Evolutionary conservation across 1,140 invertebrate species (phyloP), one percentile per base, ranked within the genome.

Genomic region (Ostrea edulis): DNA sequence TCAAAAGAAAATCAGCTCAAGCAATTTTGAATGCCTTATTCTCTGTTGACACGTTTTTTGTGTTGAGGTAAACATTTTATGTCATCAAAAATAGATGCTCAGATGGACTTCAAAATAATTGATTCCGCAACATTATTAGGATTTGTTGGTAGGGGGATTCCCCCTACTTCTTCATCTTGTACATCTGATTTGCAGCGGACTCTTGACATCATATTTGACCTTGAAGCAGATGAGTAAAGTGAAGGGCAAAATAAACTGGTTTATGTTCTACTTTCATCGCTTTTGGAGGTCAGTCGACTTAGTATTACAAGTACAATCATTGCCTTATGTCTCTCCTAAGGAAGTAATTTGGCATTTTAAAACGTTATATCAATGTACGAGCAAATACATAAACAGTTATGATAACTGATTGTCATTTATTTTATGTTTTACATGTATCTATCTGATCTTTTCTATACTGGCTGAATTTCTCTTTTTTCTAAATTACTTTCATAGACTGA

Each of bases 31-130:
- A 98, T 94, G 97, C 97, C 5, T 97, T 97, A 4, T 97, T 98
- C 93, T 97, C 97, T 65, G 97, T 98, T n/a, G 97, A 98, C 93
- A 97, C 97, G 8, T 98, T 98, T 95, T 98, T 98, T 95, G 97
- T 98, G 8, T 54, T 93, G 52, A 92, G 92, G 92, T 92, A 77
- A 20, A 17, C 55, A 44, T 62, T 62, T 20, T 17, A 62, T 62
- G 2, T 20, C 17, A 62, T 62, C 3, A 62, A 62, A 2, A 17
- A 20, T 0, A 20, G n/a, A n/a, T n/a, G n/a, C 55, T 11, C 1
- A 62, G 20, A 62, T 62, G 17, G 5, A 62, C n/a, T n/a, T n/a
- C n/a, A n/a, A 17, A 3, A 62, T 62, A n/a, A 20, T 62, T 20
- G 5, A 0, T 5, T 12, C 4, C 5, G 9, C 20, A 58, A 58